Evolutionary conservation across 2,113 vertebrate species (phyloP), one percentile per base, ranked within the genome.

Genomic region (Psephotus haematonotus): DNA sequence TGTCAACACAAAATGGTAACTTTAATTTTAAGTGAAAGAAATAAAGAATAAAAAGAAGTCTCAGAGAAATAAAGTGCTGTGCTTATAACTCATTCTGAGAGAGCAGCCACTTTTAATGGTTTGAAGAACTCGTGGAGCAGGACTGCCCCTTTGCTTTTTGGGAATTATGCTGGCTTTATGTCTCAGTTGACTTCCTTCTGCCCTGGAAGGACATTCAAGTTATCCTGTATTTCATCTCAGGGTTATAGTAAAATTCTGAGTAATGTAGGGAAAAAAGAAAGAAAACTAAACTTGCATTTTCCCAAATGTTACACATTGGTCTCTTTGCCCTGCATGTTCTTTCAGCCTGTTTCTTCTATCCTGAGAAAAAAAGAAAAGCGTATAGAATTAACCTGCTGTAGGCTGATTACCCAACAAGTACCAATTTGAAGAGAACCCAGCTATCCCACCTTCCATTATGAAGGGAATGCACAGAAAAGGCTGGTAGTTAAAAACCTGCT

Each of bases 21-120:
- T 93, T 96, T 69, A 62, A 80, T 95, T 87, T 88, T 44, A 93
- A 68, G 55, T 23, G 44, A 85, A 74, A 29, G 60, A 86, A 94
- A 49, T 15, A 84, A 52, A 76, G 80, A 92, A 69, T 83, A 91
- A 63, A 75, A 64, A 74, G 39, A 71, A 9, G 3, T 85, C 19
- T 79, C 33, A 64, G 72, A 71, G 65, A 71, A 95, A 43, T 8
- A n/a, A 76, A 79, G 29, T 75, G 18, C 74, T 69, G 39, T 41
- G 43, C 33, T 89, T 85, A 25, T 75, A 78, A 50, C 14, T 82
- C n/a, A 35, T 71, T 74, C 35, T 89, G 52, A 62, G 71, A 64
- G 2, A 84, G 69, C 47, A 82, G 35, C 17, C 50, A 63, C 91
- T 91, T 94, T 63, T 33, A 79, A 79, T 60, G 33, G 47, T 63